Evolutionary conservation across 2,797 vertebrate genomes (phyloP), one percentile per base, ranked within the genome.

Genomic region (Pogoniulus pusillus): DNA sequence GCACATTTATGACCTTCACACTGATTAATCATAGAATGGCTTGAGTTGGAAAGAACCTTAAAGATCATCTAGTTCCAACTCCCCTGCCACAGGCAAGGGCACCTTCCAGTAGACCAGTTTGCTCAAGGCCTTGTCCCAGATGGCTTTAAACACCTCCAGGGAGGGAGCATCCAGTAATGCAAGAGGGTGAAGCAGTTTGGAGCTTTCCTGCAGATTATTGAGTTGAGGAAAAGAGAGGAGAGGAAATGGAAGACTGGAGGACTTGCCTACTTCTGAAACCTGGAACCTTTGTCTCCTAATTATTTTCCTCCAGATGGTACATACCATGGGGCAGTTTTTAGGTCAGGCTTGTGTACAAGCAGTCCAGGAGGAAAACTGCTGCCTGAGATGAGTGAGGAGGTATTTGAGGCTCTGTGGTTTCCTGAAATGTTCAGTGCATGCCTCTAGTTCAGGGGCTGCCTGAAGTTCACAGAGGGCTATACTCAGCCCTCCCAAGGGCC

Each of bases 321-420:
- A 3, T 16, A 8, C 23, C 12, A 6, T 0, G 1, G 47, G 47
- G 24, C 39, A 43, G 7, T 29, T 69, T 30, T 63, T 19, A 6
- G 59, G 34, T 58, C 51, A 55, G 63, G 39, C 47, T 64, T 65
- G 8, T 60, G 47, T 49, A 43, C 19, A 60, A 70, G 65, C 29
- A 26, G 20, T 15, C 27, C 22, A 19, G 39, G 62, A 47, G 29
- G 29, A 27, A 65, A 70, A 55, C 5, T 75, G 54, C 34, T 57
- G 59, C 77, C 30, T 6, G 57, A 39, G 43, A 7, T 63, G 55
- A 78, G 65, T 60, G 78, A 73, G 68, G 34, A 65, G 54, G 34
- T 43, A 16, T 37, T 14, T 16, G 23, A 79, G 39, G 53, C 35
- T 27, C 32, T 20, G 32, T 1, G 1, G 24, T 30, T 82, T 68